These are phyloP conservation scores for Cancer borealis DNA, from an alignment of 2,888 invertebrate species.

Conservation along the genomic window DNA sequence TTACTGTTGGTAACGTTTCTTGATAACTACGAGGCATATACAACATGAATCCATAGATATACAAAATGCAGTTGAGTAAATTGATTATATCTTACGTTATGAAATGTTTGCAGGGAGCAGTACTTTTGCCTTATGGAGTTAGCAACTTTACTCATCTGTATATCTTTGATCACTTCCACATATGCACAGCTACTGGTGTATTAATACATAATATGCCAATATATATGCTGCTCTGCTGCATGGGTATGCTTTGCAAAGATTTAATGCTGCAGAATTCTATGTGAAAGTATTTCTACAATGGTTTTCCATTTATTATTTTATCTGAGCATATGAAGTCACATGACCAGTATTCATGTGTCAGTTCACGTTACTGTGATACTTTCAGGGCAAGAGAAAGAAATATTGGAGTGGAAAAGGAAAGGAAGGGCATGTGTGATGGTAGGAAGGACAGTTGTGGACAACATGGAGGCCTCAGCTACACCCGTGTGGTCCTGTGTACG, in stretches of 20 bases:
- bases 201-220: neutral
- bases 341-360: neutral
- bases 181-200: neutral
- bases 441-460: neutral
- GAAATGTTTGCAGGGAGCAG: neutral
- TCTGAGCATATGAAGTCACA: neutral
- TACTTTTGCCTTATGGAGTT: neutral
- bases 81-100: neutral
- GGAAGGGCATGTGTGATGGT: neutral
- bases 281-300: neutral
- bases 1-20: neutral
- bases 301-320: neutral
- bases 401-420: neutral
- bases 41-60: neutral
- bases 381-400: neutral
- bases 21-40: neutral
- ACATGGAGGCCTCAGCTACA: no score
- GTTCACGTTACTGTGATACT: neutral
- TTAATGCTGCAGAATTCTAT: neutral
- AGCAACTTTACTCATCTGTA: neutral
- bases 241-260: neutral
- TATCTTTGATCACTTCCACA: neutral
- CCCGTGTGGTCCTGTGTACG: neutral
- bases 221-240: conserved; percentile 15
- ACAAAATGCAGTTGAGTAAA: neutral